These are phyloP conservation scores for Bolborhynchus lineola DNA, from an alignment of 2,113 vertebrate species.

Conservation along the genomic window DNA sequence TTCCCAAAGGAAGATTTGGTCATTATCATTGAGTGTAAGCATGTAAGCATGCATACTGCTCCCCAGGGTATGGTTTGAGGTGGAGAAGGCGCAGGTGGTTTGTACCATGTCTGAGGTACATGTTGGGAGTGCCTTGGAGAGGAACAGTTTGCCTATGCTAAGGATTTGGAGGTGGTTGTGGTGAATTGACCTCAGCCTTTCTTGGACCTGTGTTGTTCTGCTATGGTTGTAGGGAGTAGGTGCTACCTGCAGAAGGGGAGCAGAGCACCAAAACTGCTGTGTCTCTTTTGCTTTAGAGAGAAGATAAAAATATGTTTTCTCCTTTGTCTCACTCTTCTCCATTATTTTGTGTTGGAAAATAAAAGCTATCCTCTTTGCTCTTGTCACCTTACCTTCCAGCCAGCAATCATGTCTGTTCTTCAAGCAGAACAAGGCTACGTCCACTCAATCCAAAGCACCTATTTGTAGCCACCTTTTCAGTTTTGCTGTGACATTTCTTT, in stretches of 20 bases:
- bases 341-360: background rate
- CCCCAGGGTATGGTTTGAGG: background rate
- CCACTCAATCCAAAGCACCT: background rate
- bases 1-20: background rate
- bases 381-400: background rate
- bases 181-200: background rate
- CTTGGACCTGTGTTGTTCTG: background rate
- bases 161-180: background rate
- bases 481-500: background rate
- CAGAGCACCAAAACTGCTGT: background rate
- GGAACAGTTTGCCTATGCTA: background rate
- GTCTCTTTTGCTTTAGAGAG: background rate
- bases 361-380: background rate
- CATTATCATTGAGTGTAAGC: background rate
- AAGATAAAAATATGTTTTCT: background rate
- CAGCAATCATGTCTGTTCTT: background rate
- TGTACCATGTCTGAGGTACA: background rate
- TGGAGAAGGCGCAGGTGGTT: background rate
- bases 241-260: background rate
- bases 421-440: background rate
- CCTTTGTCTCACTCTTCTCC: background rate
- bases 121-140: background rate
- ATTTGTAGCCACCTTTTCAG: background rate
- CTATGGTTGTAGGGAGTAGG: background rate
- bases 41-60: background rate